Base-by-base conservation (phyloP, 2,888 invertebrate genomes). In the Vanessa cardui region DNA sequence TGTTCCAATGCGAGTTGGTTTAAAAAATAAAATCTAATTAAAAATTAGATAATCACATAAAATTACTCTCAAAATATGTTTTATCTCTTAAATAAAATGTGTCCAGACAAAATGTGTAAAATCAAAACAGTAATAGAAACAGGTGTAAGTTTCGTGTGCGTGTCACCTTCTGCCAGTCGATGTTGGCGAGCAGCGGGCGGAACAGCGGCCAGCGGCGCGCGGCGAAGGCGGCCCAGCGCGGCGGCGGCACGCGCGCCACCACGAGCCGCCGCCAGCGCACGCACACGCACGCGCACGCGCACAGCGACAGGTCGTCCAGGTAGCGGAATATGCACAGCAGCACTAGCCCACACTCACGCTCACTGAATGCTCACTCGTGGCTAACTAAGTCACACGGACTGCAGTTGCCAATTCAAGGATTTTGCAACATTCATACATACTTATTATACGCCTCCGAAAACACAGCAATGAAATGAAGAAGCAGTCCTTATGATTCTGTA, bases 251-350 rank as follows among this genome's bases (percentile, higher is more conserved):
- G 77, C 97, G 96, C 72, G 96, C 95, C 66, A 95, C 94, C 64
- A 98, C 93, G 45, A 98, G 94, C 52, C 96, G 95, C 73, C 95
- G 94, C 98, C 98, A 98, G 73, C 97, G 95, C 73, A 94, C 93
- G 83, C 98, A 98, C 44, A 98, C 98, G 83, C 96, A 96, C 49
- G 97, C 96, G 68, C 96, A 97, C 80, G 96, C 96, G 95, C 98
- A 97, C 78, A 98, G 92, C 0, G 98, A 98, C 81, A 98, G 94
- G 87, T 98, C 98, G 83, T 99, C 98, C 80, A 98, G 91, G 87
- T 97, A 96, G 62, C 96, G 95, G 88, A 99, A 98, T 72, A 98
- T 97, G 73, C 96, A 95, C 62, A 98, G 94, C 81, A 98, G 90
- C 75, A 99, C 97, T 95, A 92, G 16, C 64, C 49, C 26, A 26